Evolutionary conservation across 2,113 vertebrate genomes (phyloP).

Genomic region (Steatornis caripensis): DNA sequence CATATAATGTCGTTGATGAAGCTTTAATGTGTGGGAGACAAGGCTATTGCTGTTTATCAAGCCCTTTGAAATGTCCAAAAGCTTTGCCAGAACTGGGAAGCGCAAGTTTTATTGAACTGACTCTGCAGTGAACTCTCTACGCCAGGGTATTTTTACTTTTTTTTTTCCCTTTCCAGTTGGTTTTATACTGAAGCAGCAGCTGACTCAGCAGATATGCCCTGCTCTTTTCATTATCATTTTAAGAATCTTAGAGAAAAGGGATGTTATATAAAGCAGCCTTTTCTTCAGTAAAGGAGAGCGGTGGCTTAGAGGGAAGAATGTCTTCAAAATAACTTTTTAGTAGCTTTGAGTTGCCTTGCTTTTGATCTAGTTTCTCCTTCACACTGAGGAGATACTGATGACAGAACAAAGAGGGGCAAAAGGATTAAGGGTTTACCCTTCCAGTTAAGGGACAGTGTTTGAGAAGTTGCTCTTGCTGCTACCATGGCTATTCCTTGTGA

Average conservation of each 20-base stretch:
- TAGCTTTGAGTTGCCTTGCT: background rate
- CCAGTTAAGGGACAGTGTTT: background rate
- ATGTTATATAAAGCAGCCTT: background rate
- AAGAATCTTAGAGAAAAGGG: background rate
- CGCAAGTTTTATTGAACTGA: conserved; percentile 58
- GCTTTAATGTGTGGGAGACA: conserved; percentile 70
- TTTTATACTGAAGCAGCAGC: conserved; percentile 4
- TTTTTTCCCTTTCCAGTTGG: background rate
- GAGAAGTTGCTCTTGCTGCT: background rate
- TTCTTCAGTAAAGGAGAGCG: background rate
- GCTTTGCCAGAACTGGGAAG: conserved; percentile 51
- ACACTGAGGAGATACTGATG: background rate
- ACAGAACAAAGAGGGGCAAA: background rate
- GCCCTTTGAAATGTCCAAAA: conserved; percentile 69
- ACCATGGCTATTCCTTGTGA: background rate
- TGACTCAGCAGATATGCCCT: conserved; percentile 34
- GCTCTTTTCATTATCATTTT: background rate
- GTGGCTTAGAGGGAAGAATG: background rate
- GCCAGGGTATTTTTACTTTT: background rate
- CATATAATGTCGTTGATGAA: conserved; percentile 43
- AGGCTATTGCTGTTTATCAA: conserved; percentile 75
- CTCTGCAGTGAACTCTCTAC: conserved; percentile 55
- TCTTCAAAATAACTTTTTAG: background rate
- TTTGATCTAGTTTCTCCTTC: background rate
- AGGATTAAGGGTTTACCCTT: background rate